These are phyloP conservation scores for Agrotis ipsilon DNA, from an alignment of 2,888 invertebrate genomes.

Conservation along the genomic window DNA sequence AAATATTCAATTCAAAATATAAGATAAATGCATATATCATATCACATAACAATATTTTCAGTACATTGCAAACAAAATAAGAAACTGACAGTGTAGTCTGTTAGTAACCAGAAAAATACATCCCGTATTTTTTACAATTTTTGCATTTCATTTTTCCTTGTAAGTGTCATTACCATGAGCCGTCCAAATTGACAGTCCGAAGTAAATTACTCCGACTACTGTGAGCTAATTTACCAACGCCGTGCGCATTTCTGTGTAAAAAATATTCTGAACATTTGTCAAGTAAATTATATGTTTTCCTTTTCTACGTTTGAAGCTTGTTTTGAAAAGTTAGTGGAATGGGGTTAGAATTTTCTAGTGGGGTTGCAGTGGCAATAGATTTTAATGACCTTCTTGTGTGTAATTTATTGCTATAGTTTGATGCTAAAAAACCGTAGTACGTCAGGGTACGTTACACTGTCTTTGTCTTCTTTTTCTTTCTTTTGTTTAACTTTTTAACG, in stretches of 20 bases:
- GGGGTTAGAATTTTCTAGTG: not conserved
- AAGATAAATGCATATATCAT: too few relatives aligned
- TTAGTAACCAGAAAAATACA: slow-evolving; percentile 5
- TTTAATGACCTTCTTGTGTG: not conserved
- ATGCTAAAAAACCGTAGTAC: too few relatives aligned
- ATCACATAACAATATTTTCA: not conserved
- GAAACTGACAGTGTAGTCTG: slow-evolving; percentile 4
- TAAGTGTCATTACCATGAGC: slow-evolving; percentile 39
- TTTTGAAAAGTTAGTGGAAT: not conserved
- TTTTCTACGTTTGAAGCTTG: not conserved
- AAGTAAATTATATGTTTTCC: slow-evolving; percentile 28
- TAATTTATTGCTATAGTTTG: too few relatives aligned
- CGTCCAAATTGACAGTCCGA: slow-evolving; percentile 37
- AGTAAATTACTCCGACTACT: slow-evolving; percentile 35
- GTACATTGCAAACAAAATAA: not conserved
- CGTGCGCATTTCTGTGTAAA: slow-evolving; percentile 6
- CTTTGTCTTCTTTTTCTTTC: too few relatives aligned
- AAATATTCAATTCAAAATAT: too few relatives aligned
- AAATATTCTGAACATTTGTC: slow-evolving; percentile 20
- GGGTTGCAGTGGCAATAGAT: not conserved
- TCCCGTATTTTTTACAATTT: slow-evolving; percentile 25
- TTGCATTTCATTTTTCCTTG: slow-evolving; percentile 41
- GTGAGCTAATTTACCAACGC: slow-evolving; percentile 30
- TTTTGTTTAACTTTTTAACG: too few relatives aligned
- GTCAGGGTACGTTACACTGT: too few relatives aligned